A percentile compares a stretch with the other conserved stretches of the same genome.
Conservation (phyloP, 2,113 vertebrate genomes). For the Hystrix cristata region DNA sequence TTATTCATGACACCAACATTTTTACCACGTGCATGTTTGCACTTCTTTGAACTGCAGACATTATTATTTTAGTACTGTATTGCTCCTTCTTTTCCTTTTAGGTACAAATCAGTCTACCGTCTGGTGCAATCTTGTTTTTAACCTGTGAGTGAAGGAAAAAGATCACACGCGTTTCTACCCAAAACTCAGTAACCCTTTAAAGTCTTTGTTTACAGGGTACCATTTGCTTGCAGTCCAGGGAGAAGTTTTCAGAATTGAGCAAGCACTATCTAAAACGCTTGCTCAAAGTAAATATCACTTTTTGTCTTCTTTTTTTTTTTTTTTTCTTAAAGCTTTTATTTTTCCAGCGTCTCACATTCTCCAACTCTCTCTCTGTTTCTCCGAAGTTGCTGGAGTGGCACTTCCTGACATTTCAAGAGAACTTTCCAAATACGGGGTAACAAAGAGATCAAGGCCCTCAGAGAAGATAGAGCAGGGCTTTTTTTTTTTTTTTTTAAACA, state of each 20-base stretch:
- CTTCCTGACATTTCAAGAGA: conserved; percentile 86
- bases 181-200: neutral
- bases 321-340: conserved; percentile 71
- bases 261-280: neutral
- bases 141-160: conserved; percentile 30
- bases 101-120: conserved; percentile 65
- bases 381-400: conserved; percentile 56
- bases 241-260: conserved; percentile 38
- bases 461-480: conserved; percentile 75
- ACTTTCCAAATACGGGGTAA: conserved; percentile 84
- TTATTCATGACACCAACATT: neutral
- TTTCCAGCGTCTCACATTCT: conserved; percentile 55
- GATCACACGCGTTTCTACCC: conserved; percentile 50
- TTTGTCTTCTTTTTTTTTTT: conserved; percentile 33
- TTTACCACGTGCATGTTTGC: neutral
- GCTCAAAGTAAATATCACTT: neutral
- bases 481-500: conserved; percentile 60
- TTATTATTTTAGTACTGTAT: neutral
- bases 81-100: neutral
- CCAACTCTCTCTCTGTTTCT: conserved; percentile 63
- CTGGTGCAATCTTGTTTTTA: neutral
- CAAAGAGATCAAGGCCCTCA: conserved; percentile 86
- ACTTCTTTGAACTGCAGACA: neutral
- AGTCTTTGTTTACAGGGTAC: neutral
- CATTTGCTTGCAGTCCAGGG: neutral